Base-by-base conservation (phyloP, 2,113 vertebrate genomes). In the Amazona guildingii region DNA sequence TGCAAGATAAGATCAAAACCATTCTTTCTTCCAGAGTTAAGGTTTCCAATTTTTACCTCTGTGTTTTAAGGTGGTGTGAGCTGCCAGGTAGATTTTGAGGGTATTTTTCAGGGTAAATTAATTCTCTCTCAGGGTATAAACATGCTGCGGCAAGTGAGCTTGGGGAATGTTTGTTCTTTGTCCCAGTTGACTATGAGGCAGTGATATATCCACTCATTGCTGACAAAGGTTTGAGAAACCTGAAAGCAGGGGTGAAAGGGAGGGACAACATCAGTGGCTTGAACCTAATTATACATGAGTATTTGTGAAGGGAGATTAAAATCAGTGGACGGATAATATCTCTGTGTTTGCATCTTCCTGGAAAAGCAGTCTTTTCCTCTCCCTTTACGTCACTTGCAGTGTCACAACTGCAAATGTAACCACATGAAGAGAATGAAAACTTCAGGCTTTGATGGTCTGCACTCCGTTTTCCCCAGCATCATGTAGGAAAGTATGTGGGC, bases 351-450 rank as follows among this genome's bases (percentile, higher is more conserved):
- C 20, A 63, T 70, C 86, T 94, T 76, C 51, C 51, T 90, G 83
- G 91, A 81, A 85, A 80, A 93, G 55, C 91, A 91, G 55, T 43
- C 33, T 96, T 97, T 97, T 96, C 87, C 93, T 94, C 84, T 95
- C 87, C 35, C 57, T 69, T 88, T 94, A 80, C 94, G 93, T 97
- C 96, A 97, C 55, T 63, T 70, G 41, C 89, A 91, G 82, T 83
- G 76, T 93, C 82, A 96, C 68, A 86, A 33, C 72, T 94, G 82
- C 0, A 0, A 94, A 52, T 33, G 17, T 48, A 95, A 95, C 96
- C 96, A 97, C 97, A 97, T 93, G 87, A 97, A 97, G 67, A 33
- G 61, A 44, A 27, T 51, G 64, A 51, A 54, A 75, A 7, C 33
- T 92, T 76, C 15, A 25, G 74, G 41, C 83, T 95, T 92, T 86